Evolutionary conservation across 2,888 invertebrate genomes (phyloP).

Genomic region (Schizaphis graminum): DNA sequence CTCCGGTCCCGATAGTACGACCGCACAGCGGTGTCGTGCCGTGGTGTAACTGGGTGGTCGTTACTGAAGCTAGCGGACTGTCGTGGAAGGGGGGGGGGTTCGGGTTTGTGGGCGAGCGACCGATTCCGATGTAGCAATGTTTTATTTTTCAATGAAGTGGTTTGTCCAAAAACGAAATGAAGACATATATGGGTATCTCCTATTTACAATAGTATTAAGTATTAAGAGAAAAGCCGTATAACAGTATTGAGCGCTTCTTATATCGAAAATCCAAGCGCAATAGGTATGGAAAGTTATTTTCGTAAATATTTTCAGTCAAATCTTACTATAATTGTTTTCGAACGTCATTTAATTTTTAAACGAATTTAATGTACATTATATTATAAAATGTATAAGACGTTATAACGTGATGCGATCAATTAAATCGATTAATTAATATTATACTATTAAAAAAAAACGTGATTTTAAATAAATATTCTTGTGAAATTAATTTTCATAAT

Average conservation of each 20-base stretch:
- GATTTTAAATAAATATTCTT: background rate
- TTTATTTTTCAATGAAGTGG: background rate
- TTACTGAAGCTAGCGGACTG: too few relatives aligned
- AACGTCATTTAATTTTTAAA: background rate
- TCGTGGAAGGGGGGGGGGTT: background rate
- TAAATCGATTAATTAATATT: too few relatives aligned
- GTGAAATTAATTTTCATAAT: background rate
- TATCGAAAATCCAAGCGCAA: background rate
- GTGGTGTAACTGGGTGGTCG: background rate
- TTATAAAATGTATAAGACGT: background rate
- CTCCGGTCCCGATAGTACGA: background rate
- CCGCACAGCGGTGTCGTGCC: too few relatives aligned
- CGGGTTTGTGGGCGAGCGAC: background rate
- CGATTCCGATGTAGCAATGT: background rate
- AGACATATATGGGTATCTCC: background rate
- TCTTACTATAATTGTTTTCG: background rate
- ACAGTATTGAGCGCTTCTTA: background rate
- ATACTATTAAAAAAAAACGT: background rate
- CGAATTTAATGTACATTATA: background rate
- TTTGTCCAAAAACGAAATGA: background rate
- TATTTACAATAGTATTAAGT: background rate
- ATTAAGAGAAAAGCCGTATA: background rate
- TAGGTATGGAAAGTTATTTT: background rate
- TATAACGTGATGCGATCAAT: background rate
- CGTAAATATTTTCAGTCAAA: too few relatives aligned